Percentiles rank a stretch among this genome's conserved stretches.
phyloP scores from a whole-genome alignment of 2,113 vertebrate genomes.

The Heterocephalus glaber region DNA sequence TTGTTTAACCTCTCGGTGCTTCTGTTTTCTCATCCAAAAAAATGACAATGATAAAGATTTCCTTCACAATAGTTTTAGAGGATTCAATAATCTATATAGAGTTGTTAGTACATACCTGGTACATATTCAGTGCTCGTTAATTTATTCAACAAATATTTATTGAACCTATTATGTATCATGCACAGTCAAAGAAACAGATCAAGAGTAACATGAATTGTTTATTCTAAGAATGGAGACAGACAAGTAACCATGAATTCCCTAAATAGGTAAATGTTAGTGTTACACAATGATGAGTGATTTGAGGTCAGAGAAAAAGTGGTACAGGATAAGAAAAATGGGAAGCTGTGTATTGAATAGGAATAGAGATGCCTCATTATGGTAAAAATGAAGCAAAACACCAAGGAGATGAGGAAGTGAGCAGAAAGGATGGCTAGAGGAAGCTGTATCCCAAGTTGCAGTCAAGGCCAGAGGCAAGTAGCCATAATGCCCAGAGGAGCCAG shows the following conservation, averaged over 20 bases:
- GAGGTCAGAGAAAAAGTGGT: not conserved
- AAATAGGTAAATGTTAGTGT: not conserved
- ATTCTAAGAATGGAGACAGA: not conserved
- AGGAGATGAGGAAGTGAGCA: not conserved
- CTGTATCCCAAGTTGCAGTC: not conserved
- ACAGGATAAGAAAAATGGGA: not conserved
- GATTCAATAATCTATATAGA: not conserved
- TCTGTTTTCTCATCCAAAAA: conserved; percentile 19
- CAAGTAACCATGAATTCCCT: not conserved
- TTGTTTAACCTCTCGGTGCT: not conserved
- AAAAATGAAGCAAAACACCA: not conserved
- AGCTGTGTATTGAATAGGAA: not conserved
- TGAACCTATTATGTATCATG: not conserved
- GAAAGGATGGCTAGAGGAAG: not conserved
- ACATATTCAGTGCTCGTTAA: not conserved
- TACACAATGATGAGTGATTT: not conserved
- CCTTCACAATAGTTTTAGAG: not conserved
- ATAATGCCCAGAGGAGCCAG: not conserved
- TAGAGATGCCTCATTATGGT: not conserved
- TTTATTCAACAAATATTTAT: not conserved
- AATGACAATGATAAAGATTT: not conserved
- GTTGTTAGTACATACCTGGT: not conserved
- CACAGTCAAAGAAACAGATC: not conserved
- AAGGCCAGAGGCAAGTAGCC: not conserved
- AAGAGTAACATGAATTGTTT: not conserved